Evolutionary conservation across 1,140 invertebrate species (phyloP).

Genomic region (Olivierus martensii): DNA sequence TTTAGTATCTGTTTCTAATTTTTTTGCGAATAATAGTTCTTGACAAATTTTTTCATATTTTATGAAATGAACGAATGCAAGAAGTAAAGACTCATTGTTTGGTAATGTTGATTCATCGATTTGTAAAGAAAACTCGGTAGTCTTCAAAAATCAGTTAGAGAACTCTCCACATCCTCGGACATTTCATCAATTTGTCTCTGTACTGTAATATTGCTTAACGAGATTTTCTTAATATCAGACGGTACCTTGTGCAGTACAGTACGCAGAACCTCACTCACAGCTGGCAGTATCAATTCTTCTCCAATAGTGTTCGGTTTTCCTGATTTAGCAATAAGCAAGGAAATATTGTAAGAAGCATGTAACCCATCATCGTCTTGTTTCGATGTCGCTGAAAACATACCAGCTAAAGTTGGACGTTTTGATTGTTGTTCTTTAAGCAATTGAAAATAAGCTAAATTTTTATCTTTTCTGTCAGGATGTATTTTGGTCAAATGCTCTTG

Average conservation of each 20-base stretch:
- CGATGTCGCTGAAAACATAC: background rate
- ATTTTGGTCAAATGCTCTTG: constrained; percentile 7
- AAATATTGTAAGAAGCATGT: constrained; percentile 17
- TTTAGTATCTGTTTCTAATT: constrained; percentile 14
- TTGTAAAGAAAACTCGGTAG: constrained; percentile 14
- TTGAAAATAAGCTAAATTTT: constrained; percentile 8
- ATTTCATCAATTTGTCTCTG: constrained; percentile 8
- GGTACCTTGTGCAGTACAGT: constrained; percentile 9
- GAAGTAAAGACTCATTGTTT: constrained; percentile 14
- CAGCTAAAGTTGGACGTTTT: background rate
- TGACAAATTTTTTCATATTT: constrained; percentile 5
- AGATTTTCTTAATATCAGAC: constrained; percentile 7
- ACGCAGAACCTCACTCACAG: constrained; percentile 3
- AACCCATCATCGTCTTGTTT: constrained; percentile 16
- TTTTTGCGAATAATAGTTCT: constrained; percentile 9
- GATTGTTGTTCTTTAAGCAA: background rate
- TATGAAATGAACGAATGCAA: constrained; percentile 12
- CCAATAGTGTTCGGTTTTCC: constrained; percentile 16
- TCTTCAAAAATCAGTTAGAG: constrained; percentile 8
- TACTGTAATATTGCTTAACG: constrained; percentile 14
- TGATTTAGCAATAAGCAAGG: constrained; percentile 14
- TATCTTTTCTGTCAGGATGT: constrained; percentile 4
- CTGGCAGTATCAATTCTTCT: constrained; percentile 13
- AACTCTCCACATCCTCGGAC: constrained; percentile 6
- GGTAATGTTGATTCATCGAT: constrained; percentile 18